Conservation (phyloP, 1,140 invertebrate genomes). For the Diorhabda sublineata region DNA sequence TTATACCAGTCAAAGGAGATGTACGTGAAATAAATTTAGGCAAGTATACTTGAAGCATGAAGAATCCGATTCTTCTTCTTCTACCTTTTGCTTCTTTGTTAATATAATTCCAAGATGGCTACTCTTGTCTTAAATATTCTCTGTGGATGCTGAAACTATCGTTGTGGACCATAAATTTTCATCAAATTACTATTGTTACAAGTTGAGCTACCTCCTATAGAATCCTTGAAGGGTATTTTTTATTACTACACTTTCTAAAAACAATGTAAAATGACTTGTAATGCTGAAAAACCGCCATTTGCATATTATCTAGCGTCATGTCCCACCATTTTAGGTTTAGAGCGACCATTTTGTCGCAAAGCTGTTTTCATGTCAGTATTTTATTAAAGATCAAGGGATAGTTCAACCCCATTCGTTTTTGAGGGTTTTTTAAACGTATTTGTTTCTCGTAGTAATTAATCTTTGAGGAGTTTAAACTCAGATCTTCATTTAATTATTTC, state of each 20-base stretch:
- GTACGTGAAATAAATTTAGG: conserved; percentile 59
- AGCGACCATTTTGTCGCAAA: no score
- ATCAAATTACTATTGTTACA: neutral
- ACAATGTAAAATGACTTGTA: no score
- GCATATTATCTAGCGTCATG: no score
- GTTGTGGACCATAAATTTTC: neutral
- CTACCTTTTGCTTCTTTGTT: neutral
- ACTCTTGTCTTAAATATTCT: neutral
- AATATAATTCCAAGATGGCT: neutral
- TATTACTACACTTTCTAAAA: no score
- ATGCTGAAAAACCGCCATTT: no score
- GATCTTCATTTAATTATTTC: neutral
- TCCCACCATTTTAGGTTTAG: no score
- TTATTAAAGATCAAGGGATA: no score
- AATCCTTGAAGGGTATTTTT: neutral
- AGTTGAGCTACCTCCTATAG: neutral
- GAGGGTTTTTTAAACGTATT: no score
- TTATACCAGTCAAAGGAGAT: conserved; percentile 76
- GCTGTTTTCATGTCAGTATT: no score
- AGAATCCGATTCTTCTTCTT: neutral
- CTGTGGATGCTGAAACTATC: neutral
- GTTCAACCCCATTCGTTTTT: no score
- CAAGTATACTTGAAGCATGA: conserved; percentile 11
- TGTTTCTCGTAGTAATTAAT: no score
- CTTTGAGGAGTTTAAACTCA: neutral